A percentile compares a stretch with the other conserved stretches of the same genome.
phyloP scores from a whole-genome alignment of 1,140 invertebrate species.

The Aethina tumida region DNA sequence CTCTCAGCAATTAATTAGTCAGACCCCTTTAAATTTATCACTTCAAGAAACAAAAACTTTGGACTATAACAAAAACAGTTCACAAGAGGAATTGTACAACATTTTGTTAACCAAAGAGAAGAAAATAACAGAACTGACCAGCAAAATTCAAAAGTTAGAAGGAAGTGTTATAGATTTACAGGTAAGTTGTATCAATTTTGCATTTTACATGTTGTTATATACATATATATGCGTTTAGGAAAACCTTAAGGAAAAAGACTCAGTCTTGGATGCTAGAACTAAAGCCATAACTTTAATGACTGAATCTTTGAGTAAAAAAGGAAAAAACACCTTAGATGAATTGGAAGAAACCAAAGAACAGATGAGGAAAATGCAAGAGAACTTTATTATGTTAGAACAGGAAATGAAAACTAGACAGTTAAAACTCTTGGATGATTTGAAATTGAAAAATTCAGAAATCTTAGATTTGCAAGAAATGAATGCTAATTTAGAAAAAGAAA shows the following conservation, averaged over 20 bases:
- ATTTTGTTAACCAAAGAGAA: constrained; percentile 40
- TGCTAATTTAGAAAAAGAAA: constrained; percentile 14
- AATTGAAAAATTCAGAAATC: constrained; percentile 27
- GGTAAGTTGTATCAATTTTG: too few relatives aligned
- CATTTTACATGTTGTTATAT: neutral
- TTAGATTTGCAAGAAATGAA: constrained; percentile 18
- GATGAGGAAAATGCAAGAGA: constrained; percentile 70
- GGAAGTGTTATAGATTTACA: constrained; percentile 53
- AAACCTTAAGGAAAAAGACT: constrained; percentile 75
- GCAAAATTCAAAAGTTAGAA: constrained; percentile 52
- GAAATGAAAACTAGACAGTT: constrained; percentile 54
- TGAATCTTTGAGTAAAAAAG: constrained; percentile 61
- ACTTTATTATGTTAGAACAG: constrained; percentile 59
- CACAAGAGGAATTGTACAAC: constrained; percentile 33
- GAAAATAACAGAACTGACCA: constrained; percentile 39
- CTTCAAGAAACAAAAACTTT: constrained; percentile 29
- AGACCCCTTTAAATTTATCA: constrained; percentile 31
- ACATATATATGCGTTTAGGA: constrained; percentile 61
- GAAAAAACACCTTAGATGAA: constrained; percentile 57
- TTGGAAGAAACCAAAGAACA: constrained; percentile 69
- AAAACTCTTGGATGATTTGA: constrained; percentile 23
- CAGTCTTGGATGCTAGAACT: constrained; percentile 74
- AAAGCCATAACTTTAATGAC: constrained; percentile 70
- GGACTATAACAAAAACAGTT: constrained; percentile 28
- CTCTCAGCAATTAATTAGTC: constrained; percentile 32